Conservation (phyloP, 2,113 vertebrate species). For the Rhinopomastus cyanomelas region DNA sequence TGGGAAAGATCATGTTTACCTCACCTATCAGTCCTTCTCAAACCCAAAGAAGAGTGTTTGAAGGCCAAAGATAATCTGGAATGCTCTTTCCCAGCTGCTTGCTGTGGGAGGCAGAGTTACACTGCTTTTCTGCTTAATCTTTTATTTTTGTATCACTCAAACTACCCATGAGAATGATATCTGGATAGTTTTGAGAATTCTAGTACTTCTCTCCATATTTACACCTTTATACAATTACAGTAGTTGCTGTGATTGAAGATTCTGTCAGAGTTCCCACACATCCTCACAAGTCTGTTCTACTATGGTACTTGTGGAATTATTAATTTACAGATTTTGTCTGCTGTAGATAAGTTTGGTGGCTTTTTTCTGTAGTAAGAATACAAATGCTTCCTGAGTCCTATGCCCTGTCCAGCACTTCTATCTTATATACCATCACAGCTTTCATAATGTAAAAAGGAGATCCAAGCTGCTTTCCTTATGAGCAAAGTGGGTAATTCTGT, state of each 20-base stretch:
- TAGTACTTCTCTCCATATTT: not conserved
- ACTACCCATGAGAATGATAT: not conserved
- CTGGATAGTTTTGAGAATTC: not conserved
- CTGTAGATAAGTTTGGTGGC: not conserved
- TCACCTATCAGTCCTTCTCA: not conserved
- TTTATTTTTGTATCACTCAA: not conserved
- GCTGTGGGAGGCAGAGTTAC: not conserved
- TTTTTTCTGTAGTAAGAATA: not conserved
- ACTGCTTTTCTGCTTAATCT: not conserved
- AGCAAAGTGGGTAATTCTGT: not conserved
- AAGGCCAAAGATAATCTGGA: not conserved
- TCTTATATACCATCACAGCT: not conserved
- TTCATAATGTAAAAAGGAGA: not conserved
- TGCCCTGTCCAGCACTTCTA: accelerated
- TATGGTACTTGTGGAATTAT: not conserved
- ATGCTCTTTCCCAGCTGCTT: not conserved
- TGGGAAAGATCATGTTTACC: not conserved
- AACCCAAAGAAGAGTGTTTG: not conserved
- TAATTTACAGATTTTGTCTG: not conserved
- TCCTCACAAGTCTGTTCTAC: not conserved
- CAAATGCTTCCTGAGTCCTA: not conserved
- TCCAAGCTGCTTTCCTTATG: not conserved
- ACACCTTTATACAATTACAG: not conserved
- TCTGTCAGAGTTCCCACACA: not conserved
- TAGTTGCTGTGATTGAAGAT: not conserved